A percentile compares a stretch with the other conserved stretches of the same genome.
Conservation (phyloP, 30 jellyfish, hydroid and myxozoan genomes). For the Sanderia malayensis region DNA sequence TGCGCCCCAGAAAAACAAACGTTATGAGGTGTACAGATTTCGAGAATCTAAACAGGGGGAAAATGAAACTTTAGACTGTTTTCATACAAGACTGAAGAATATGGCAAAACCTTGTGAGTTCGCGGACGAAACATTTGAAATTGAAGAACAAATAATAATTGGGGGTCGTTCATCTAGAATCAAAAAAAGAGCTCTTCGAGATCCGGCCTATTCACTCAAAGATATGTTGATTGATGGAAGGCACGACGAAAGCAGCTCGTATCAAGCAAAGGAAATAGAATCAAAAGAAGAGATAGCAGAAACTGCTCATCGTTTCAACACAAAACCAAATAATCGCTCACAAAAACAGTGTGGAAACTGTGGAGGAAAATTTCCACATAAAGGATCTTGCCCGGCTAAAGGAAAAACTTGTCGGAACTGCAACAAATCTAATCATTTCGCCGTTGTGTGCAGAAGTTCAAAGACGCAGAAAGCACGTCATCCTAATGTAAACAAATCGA, state of each 20-base stretch:
- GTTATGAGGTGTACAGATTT: conserved; percentile 22
- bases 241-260: conserved; percentile 30
- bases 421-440: conserved; percentile 5
- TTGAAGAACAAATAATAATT: conserved; percentile 12
- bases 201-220: conserved; percentile 15
- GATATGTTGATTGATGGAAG: conserved; percentile 27
- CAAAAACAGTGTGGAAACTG: not conserved
- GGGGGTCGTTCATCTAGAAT: conserved; percentile 34
- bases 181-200: conserved; percentile 31
- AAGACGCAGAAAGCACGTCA: not conserved
- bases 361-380: conserved; percentile 11
- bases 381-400: conserved; percentile 1
- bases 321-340: not conserved
- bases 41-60: conserved; percentile 35
- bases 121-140: conserved; percentile 35
- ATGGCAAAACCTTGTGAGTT: conserved; percentile 30
- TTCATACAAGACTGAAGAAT: conserved; percentile 28
- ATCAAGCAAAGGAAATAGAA: conserved; percentile 5
- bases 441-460: not conserved
- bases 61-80: conserved; percentile 28
- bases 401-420: conserved; percentile 8
- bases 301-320: not conserved
- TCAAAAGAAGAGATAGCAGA: not conserved
- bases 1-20: conserved; percentile 35
- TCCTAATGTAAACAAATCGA: not conserved